phyloP scores from a whole-genome alignment of 2,888 invertebrate genomes.

The Noctua fimbriata region DNA sequence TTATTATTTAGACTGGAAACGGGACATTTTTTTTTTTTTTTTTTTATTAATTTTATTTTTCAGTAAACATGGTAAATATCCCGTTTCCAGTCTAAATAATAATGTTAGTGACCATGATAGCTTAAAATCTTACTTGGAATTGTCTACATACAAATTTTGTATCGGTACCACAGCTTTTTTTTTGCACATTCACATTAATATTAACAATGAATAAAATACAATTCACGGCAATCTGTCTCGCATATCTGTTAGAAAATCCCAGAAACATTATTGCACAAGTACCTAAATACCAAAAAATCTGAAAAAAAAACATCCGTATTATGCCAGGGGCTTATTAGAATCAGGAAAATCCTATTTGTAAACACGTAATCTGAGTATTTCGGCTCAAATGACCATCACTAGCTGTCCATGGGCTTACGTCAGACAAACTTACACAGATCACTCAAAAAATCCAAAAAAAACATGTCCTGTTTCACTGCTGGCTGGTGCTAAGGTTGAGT shows the following conservation, averaged over 20 bases:
- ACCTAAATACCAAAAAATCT: neutral
- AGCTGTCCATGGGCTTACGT: slow-evolving; percentile 54
- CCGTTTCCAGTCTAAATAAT: no score
- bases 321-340: slow-evolving; percentile 57
- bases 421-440: slow-evolving; percentile 21
- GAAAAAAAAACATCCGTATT: slow-evolving; percentile 44
- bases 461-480: neutral
- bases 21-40: no score
- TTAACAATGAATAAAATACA: neutral
- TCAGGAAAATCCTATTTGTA: slow-evolving; percentile 77
- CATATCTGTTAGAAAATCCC: slow-evolving; percentile 6
- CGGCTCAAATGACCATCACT: slow-evolving; percentile 78
- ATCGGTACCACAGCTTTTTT: neutral
- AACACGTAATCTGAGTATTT: slow-evolving; percentile 74
- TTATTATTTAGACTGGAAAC: no score
- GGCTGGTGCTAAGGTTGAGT: slow-evolving; percentile 22
- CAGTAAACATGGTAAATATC: no score
- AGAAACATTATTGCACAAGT: slow-evolving; percentile 29
- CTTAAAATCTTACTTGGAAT: neutral
- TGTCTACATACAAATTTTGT: neutral
- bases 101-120: no score
- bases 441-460: neutral
- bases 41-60: no score
- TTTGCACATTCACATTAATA: neutral
- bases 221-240: neutral